Evolutionary conservation across 1,140 invertebrate species (phyloP), one percentile per base, ranked within the genome.

Genomic region (Pseudomyrmex cubaensis): DNA sequence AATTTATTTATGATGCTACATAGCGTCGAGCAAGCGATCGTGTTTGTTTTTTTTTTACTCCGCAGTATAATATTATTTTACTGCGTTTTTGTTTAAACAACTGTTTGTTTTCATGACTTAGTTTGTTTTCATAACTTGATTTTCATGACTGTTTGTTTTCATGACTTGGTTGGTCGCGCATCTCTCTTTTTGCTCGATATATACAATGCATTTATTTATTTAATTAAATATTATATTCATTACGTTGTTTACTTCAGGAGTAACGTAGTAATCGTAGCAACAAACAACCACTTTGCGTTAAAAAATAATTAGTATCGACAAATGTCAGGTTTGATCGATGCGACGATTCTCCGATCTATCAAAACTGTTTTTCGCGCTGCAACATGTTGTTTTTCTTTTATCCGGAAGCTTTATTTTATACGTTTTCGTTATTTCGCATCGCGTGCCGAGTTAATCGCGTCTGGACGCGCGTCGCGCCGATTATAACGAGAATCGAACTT

Each of bases 401-500:
- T 67, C 13, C 35, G 17, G 25, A 56, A 61, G 52, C 44, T 66
- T 69, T 52, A 63, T 82, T 62, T 63, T 50, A 63, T 13, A 44
- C 46, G 62, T 63, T 22, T 63, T 63, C 20, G 44, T 75, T 75
- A 59, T 63, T 46, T 9, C 52, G 46, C 44, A 54, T 64, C 72
- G n/a, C 13, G 13, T 2, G 25, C 22, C 5, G 75, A 57, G 15
- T 46, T 78, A 12, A 15, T 82, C 56, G 12, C 56, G n/a, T 46
- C 57, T 12, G 35, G 48, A 44, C 25, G 48, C 59, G 44, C 50
- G 35, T 35, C 54, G 20, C 12, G 56, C 25, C 75, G 54, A 70
- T 87, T 72, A 35, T 35, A 72, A 78, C 66, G 59, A 73, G 72
- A 66, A 20, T 10, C 54, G 25, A 87, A 86, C 67, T 86, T 35